Percentiles rank a stretch among this genome's conserved stretches.
phyloP scores from a whole-genome alignment of 2,888 invertebrate genomes.

The Leptura quadrifasciata region DNA sequence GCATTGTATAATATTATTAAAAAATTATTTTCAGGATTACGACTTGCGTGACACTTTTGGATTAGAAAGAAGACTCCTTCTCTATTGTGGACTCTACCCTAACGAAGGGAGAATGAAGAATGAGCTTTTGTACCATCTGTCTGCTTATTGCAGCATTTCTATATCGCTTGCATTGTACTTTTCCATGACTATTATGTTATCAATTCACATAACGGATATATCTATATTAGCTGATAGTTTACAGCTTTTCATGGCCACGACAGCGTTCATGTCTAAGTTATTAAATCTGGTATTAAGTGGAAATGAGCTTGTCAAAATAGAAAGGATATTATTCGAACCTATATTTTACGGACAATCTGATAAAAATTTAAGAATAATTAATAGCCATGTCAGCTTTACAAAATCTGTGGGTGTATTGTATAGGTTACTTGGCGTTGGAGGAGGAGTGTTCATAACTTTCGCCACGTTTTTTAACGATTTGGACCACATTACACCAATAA shows the following conservation, averaged over 20 bases:
- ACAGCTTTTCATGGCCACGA: conserved; percentile 2
- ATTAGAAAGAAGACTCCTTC: conserved; percentile 19
- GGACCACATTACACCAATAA: not conserved
- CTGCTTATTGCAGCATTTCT: not conserved
- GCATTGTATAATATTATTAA: too few relatives aligned
- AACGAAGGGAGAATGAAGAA: conserved; percentile 7
- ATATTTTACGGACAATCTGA: conserved; percentile 1
- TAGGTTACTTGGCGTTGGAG: not conserved
- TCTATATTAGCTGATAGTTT: conserved; percentile 3
- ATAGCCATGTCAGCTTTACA: not conserved
- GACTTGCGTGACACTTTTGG: conserved; percentile 14
- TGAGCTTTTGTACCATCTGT: not conserved
- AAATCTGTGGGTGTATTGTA: not conserved
- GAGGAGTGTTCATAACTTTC: not conserved
- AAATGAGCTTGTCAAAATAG: not conserved
- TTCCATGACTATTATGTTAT: not conserved
- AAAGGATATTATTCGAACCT: conserved; percentile 8
- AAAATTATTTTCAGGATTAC: conserved; percentile 11
- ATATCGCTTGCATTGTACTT: not conserved
- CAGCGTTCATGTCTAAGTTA: conserved; percentile 12
- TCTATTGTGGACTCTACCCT: conserved; percentile 26
- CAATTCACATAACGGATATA: not conserved
- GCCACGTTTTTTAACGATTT: not conserved
- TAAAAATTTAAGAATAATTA: not conserved
- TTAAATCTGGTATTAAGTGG: not conserved